Conservation (phyloP, 2,113 vertebrate genomes). For the Megaceryle maxima region DNA sequence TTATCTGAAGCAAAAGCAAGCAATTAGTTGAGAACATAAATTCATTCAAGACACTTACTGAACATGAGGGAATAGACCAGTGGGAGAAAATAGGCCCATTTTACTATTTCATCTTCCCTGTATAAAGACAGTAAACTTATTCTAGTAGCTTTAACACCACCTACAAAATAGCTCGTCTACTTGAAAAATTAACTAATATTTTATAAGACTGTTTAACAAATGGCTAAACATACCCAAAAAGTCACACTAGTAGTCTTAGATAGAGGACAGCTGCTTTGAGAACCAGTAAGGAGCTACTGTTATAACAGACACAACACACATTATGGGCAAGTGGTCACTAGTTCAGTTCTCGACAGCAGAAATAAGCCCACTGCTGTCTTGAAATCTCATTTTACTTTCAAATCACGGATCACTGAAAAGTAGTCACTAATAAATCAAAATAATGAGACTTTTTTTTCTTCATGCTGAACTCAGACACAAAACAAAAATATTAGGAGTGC, state of each 20-base stretch:
- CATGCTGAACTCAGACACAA: neutral
- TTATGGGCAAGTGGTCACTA: neutral
- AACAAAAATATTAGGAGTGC: neutral
- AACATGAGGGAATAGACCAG: conserved; percentile 39
- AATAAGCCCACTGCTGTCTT: neutral
- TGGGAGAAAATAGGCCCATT: neutral
- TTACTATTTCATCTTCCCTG: neutral
- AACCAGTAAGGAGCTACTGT: neutral
- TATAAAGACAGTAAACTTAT: neutral
- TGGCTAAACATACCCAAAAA: neutral
- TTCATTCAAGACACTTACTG: conserved; percentile 52
- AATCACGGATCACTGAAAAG: neutral
- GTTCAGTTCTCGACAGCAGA: neutral
- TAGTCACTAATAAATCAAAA: neutral
- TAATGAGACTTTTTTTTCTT: neutral
- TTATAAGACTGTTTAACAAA: neutral
- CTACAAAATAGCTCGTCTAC: neutral
- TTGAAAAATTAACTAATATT: neutral
- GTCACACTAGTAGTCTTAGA: neutral
- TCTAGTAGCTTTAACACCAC: neutral
- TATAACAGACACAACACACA: fast-evolving
- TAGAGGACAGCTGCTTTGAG: neutral
- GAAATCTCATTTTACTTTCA: neutral
- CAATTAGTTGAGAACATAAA: conserved; percentile 65
- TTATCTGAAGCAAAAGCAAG: conserved; percentile 74